Conservation (phyloP, 2,113 vertebrate species). For the Picathartes gymnocephalus region DNA sequence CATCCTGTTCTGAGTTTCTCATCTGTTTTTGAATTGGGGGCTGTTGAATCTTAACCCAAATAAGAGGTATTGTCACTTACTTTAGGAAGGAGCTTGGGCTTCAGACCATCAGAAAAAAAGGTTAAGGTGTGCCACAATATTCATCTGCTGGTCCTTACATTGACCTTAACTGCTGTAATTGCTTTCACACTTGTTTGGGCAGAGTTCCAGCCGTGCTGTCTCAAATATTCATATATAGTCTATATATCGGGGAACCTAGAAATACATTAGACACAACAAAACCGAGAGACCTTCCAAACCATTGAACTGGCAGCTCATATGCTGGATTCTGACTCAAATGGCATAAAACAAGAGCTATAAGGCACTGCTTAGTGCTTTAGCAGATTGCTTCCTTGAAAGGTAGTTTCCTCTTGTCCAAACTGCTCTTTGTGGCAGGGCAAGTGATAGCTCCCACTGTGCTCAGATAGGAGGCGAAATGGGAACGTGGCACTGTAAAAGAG, state of each 20-base stretch:
- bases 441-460: not conserved
- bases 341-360: not conserved
- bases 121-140: not conserved
- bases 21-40: not conserved
- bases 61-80: accelerated
- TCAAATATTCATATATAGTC: not conserved
- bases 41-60: not conserved
- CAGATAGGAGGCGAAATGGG: not conserved
- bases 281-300: not conserved
- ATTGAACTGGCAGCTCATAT: not conserved
- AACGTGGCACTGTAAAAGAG: not conserved
- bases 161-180: not conserved
- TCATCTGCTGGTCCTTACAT: not conserved
- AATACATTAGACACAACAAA: accelerated
- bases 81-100: not conserved
- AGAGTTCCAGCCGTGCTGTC: not conserved
- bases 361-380: not conserved
- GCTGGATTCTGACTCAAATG: not conserved
- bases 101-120: not conserved
- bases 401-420: not conserved
- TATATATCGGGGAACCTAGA: not conserved
- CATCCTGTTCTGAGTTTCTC: not conserved
- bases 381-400: not conserved
- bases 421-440: not conserved
- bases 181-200: not conserved